These are phyloP conservation scores for Myanophis thanlyinensis DNA, from an alignment of 2,113 vertebrate genomes.

Conservation along the genomic window DNA sequence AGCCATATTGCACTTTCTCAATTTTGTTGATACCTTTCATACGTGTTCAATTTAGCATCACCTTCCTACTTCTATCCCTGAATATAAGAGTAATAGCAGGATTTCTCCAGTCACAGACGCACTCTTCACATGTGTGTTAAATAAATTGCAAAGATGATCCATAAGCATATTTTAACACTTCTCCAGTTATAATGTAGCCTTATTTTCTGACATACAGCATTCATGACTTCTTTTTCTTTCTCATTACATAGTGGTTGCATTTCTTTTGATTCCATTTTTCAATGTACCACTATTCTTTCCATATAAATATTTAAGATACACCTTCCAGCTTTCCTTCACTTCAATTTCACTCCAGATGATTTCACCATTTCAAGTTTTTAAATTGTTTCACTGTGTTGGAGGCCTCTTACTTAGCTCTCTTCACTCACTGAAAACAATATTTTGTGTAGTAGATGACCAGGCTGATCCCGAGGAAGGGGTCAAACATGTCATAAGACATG, in stretches of 20 bases:
- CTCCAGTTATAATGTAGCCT: not conserved
- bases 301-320: not conserved
- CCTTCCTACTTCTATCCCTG: not conserved
- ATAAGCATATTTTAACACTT: not conserved
- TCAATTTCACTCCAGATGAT: not conserved
- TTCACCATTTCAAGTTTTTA: not conserved
- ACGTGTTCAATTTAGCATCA: not conserved
- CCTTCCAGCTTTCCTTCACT: not conserved
- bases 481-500: too few species aligned
- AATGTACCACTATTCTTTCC: not conserved
- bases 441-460: not conserved
- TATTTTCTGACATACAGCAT: not conserved
- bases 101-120: not conserved
- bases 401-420: not conserved
- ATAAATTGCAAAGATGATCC: not conserved
- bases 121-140: not conserved
- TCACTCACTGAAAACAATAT: not conserved
- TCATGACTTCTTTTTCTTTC: not conserved
- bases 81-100: not conserved
- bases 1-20: not conserved
- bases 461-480: too few species aligned
- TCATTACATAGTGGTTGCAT: not conserved
- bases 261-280: not conserved
- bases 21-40: not conserved
- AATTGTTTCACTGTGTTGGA: not conserved